Evolutionary conservation across 2,113 vertebrate genomes (phyloP).

Genomic region (Formicarius rufipectus): DNA sequence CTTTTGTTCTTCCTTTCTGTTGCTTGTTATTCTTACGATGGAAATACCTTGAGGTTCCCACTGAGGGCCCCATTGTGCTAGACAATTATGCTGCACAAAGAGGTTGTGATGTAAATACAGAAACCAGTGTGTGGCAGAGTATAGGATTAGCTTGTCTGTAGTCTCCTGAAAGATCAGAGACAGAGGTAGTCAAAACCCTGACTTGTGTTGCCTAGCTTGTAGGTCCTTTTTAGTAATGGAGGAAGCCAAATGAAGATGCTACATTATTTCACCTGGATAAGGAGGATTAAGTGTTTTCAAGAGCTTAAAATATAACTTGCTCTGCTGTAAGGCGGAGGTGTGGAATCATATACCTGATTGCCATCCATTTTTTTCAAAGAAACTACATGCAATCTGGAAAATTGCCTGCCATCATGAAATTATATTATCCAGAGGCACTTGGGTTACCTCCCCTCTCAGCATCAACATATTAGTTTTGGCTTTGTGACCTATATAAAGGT

Average conservation of each 20-base stretch:
- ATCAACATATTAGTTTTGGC: slow-evolving; percentile 19
- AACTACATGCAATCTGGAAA: slow-evolving; percentile 5
- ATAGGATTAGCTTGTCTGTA: not conserved
- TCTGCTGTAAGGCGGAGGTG: not conserved
- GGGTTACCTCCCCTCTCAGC: not conserved
- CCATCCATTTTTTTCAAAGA: slow-evolving; percentile 10
- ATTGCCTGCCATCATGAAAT: slow-evolving; percentile 16
- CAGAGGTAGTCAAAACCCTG: not conserved
- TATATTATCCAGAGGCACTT: not conserved
- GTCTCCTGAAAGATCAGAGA: not conserved
- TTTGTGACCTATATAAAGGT: slow-evolving; percentile 1
- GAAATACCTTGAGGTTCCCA: slow-evolving; percentile 67
- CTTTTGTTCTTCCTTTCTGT: slow-evolving; percentile 32
- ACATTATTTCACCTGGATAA: not conserved
- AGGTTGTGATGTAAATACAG: slow-evolving; percentile 49
- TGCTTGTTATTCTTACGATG: slow-evolving; percentile 20
- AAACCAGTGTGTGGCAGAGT: slow-evolving; percentile 5
- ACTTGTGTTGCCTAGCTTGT: not conserved
- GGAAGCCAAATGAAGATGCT: not conserved
- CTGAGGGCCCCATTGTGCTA: slow-evolving; percentile 57
- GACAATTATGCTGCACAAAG: not conserved
- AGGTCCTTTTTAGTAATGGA: not conserved
- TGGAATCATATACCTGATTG: not conserved
- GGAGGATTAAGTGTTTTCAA: not conserved
- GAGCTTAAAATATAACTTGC: not conserved